phyloP scores from a whole-genome alignment of 2,888 invertebrate genomes.

The Liodrosophila aerea region DNA sequence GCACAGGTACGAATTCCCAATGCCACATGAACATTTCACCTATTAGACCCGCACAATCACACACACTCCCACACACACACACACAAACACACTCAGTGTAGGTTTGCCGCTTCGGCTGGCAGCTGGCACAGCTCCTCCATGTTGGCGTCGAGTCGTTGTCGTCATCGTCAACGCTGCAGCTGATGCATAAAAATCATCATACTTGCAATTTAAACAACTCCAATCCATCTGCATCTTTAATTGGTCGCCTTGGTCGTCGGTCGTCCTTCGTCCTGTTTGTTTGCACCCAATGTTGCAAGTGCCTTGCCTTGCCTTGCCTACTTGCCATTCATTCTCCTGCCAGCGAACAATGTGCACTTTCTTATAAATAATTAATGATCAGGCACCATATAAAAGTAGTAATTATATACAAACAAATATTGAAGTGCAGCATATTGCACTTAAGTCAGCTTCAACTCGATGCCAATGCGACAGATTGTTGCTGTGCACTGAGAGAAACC shows the following conservation, averaged over 20 bases:
- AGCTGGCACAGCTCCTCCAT: slow-evolving; percentile 18
- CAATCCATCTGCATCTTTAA: slow-evolving; percentile 76
- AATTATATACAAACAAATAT: slow-evolving; percentile 55
- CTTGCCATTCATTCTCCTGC: slow-evolving; percentile 14
- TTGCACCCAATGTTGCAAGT: slow-evolving; percentile 35
- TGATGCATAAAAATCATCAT: slow-evolving; percentile 77
- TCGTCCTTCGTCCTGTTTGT: slow-evolving; percentile 41
- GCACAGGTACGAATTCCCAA: slow-evolving; percentile 51
- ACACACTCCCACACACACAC: too few species aligned
- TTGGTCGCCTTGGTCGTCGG: slow-evolving; percentile 61
- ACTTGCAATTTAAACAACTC: slow-evolving; percentile 75
- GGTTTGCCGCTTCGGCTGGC: slow-evolving; percentile 37
- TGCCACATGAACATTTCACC: slow-evolving; percentile 63
- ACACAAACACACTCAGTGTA: slow-evolving; percentile 12
- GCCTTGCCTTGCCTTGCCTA: neutral
- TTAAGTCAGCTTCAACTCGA: slow-evolving; percentile 2
- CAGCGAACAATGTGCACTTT: slow-evolving; percentile 35
- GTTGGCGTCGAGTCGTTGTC: slow-evolving; percentile 10
- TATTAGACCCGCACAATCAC: slow-evolving; percentile 69
- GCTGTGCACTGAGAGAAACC: neutral
- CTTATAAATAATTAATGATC: slow-evolving; percentile 58
- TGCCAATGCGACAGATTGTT: too few species aligned
- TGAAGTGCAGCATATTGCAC: neutral
- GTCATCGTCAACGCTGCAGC: slow-evolving; percentile 39
- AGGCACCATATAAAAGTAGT: slow-evolving; percentile 30